These are phyloP conservation scores for Coptodon bakossiorum DNA, from an alignment of 2,113 vertebrate genomes.

Conservation along the genomic window DNA sequence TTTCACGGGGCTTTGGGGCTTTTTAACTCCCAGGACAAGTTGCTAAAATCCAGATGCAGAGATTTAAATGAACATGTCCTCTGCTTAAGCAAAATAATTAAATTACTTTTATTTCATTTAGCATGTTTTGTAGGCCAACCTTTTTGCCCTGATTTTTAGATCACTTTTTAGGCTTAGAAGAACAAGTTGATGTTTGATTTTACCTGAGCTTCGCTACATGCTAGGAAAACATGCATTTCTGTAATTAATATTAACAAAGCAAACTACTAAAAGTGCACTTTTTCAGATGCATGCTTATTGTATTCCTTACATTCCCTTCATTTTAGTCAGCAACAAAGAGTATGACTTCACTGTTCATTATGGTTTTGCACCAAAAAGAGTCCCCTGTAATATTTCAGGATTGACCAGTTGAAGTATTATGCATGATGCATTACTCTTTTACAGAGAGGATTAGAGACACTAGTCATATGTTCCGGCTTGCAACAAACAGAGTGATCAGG, in stretches of 20 bases:
- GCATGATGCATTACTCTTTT: neutral
- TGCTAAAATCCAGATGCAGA: neutral
- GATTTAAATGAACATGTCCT: neutral
- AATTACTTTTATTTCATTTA: neutral
- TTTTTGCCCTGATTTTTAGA: neutral
- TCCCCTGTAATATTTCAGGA: neutral
- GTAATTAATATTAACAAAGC: neutral
- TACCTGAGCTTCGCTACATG: neutral
- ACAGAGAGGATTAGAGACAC: neutral
- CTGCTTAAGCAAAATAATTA: neutral
- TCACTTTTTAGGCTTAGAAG: neutral
- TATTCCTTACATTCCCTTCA: neutral
- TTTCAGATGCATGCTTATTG: neutral
- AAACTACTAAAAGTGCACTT: neutral
- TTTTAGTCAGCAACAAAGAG: neutral
- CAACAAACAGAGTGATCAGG: neutral
- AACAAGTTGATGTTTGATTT: neutral
- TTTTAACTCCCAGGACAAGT: neutral
- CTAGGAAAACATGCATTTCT: neutral
- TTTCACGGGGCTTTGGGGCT: accelerated
- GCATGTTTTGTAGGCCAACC: neutral
- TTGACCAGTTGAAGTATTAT: neutral
- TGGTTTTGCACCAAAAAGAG: neutral
- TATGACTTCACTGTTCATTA: neutral
- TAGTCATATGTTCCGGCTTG: neutral